Conservation (phyloP, 2,888 invertebrate species). For the Drosophila borealis region DNA sequence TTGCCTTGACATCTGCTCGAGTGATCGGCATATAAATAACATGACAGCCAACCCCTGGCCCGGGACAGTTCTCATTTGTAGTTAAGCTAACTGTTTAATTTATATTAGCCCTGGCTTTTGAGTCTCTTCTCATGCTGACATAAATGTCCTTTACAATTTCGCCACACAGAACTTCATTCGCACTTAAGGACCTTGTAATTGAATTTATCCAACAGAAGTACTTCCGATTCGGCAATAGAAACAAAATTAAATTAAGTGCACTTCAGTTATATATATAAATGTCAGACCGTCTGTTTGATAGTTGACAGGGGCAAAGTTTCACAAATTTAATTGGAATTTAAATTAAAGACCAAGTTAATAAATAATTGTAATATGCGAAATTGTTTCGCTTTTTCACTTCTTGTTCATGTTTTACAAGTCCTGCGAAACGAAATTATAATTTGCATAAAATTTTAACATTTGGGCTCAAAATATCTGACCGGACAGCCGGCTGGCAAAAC, state of each 20-base stretch:
- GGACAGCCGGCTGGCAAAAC: slow-evolving; percentile 35
- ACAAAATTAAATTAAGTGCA: slow-evolving; percentile 32
- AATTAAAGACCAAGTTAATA: slow-evolving; percentile 10
- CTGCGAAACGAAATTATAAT: slow-evolving; percentile 45
- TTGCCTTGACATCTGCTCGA: slow-evolving; percentile 25
- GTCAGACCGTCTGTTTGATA: neutral
- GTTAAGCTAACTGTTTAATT: slow-evolving; percentile 20
- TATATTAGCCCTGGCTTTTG: slow-evolving; percentile 7
- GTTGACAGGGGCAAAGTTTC: slow-evolving; percentile 8
- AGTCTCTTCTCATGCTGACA: neutral
- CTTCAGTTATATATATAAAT: slow-evolving; percentile 16
- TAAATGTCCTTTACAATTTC: slow-evolving; percentile 24
- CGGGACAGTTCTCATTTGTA: neutral
- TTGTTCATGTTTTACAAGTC: slow-evolving; percentile 11
- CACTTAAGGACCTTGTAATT: slow-evolving; percentile 48
- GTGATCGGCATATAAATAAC: slow-evolving; percentile 11
- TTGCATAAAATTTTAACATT: slow-evolving; percentile 60
- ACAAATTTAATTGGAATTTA: neutral
- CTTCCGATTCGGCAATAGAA: slow-evolving; percentile 7
- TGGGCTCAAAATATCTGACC: slow-evolving; percentile 11
- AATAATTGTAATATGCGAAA: slow-evolving; percentile 3
- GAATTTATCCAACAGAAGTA: slow-evolving; percentile 36
- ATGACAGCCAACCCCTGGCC: neutral
- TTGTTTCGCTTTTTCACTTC: neutral
- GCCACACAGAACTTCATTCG: slow-evolving; percentile 20